A percentile compares a stretch with the other conserved stretches of the same genome.
Evolutionary conservation across 2,113 vertebrate genomes (phyloP).

Genomic region (Pongo abelii): DNA sequence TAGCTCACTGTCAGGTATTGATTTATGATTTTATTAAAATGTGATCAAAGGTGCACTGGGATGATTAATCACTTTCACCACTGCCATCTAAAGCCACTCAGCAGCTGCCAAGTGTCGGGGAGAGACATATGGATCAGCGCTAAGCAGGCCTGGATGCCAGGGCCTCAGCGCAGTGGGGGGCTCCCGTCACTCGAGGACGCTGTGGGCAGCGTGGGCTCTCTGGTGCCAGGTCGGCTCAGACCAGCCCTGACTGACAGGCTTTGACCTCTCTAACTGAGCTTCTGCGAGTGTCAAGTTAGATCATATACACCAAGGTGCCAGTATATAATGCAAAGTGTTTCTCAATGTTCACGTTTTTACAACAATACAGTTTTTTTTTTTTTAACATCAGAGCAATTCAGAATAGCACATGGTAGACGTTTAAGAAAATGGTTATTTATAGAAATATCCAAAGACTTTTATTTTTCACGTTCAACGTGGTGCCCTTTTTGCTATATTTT

Average conservation of each 20-base stretch:
- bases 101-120: accelerated
- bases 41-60: not conserved
- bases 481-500: not conserved
- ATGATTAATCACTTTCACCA: not conserved
- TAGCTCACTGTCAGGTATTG: not conserved
- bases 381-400: not conserved
- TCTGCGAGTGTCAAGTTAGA: accelerated
- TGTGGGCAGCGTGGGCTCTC: accelerated
- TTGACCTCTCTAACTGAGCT: not conserved
- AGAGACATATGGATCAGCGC: not conserved
- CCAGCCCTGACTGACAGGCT: not conserved
- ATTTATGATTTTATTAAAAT: conserved; percentile 55
- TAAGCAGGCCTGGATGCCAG: not conserved
- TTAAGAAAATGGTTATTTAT: not conserved
- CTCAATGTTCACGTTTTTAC: not conserved
- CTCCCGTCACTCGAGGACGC: accelerated
- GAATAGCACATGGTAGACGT: not conserved
- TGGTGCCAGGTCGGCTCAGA: accelerated
- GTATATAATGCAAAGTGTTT: not conserved
- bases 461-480: not conserved
- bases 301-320: too few relatives aligned
- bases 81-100: not conserved
- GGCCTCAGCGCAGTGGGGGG: accelerated
- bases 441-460: not conserved
- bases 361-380: not conserved